A percentile compares a stretch with the other conserved stretches of the same genome.
Conservation (phyloP, 2,888 invertebrate species). For the Sceliomorpha sp. region DNA sequence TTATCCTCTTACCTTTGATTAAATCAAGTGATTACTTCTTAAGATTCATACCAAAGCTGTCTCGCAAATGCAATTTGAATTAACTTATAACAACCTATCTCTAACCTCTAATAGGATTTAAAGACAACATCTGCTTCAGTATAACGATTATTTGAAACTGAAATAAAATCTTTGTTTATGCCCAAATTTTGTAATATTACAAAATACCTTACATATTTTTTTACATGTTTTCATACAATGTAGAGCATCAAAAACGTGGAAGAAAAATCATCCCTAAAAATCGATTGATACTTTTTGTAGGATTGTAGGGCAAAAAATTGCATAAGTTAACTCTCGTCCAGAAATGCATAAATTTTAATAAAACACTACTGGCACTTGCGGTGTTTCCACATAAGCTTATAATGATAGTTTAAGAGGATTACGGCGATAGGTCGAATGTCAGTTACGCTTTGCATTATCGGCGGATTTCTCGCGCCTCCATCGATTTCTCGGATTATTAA, state of each 20-base stretch:
- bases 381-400: slow-evolving; percentile 73
- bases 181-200: neutral
- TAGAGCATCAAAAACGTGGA: too few species aligned
- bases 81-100: slow-evolving; percentile 40
- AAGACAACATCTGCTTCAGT: slow-evolving; percentile 9
- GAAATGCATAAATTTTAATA: slow-evolving; percentile 66
- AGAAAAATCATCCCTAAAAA: neutral
- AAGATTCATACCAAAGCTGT: slow-evolving; percentile 43
- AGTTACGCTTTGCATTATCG: slow-evolving; percentile 70
- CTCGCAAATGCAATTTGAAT: slow-evolving; percentile 45
- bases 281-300: slow-evolving; percentile 40
- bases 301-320: slow-evolving; percentile 26
- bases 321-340: neutral
- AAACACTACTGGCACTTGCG: slow-evolving; percentile 71
- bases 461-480: slow-evolving; percentile 57
- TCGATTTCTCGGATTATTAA: slow-evolving; percentile 59
- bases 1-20: slow-evolving; percentile 65
- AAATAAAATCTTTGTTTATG: neutral
- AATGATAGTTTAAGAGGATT: slow-evolving; percentile 76
- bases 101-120: slow-evolving; percentile 30
- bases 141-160: slow-evolving; percentile 2
- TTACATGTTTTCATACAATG: too few species aligned
- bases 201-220: neutral
- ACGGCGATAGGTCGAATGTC: slow-evolving; percentile 74
- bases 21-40: slow-evolving; percentile 57